Evolutionary conservation across 2,888 invertebrate species (phyloP), one percentile per base, ranked within the genome.

Genomic region (Rhagium mordax): DNA sequence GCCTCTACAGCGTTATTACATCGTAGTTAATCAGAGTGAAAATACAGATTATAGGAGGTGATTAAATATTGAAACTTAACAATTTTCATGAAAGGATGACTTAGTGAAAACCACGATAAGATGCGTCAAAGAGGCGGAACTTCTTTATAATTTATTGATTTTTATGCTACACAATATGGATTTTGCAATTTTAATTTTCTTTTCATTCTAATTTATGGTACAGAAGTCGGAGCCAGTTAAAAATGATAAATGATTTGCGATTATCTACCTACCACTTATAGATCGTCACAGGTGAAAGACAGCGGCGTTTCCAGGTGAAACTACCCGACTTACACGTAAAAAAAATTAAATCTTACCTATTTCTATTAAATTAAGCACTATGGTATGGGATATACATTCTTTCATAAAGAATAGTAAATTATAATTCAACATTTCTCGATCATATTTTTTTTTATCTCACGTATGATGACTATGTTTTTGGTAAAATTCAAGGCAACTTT

Each of bases 41-140:
- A 6, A 20, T 20, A 18, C 51, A 51, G 20, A 51, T 51, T 51
- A 18, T 5, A 20, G 8, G 2, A 51, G 20, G 10, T 51, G 51
- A 51, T 51, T 51, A 51, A 51, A 51, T 8, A 51, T 51, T 51
- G 51, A 51, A 20, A 51, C 51, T 51, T 20, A 20, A 8, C 16
- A 20, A 10, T 51, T 51, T 51, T 20, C 51, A 20, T 20, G 13
- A 51, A 51, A 20, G 51, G 51, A 13, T 20, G 51, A 51, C 51
- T 51, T 51, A 51, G 1, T 51, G 51, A 20, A 51, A 51, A 41
- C 13, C n/a, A n/a, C 13, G 41, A 41, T 41, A 41, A 41, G 41
- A 41, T n/a, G 10, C n/a, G 41, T 41, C 41, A 41, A 41, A 41
- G 41, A n/a, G n/a, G 33, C 10, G n/a, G n/a, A 41, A 41, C n/a